A percentile compares a stretch with the other conserved stretches of the same genome.
Evolutionary conservation across 2,113 vertebrate genomes (phyloP).

Genomic region (Nothobranchius furzeri): DNA sequence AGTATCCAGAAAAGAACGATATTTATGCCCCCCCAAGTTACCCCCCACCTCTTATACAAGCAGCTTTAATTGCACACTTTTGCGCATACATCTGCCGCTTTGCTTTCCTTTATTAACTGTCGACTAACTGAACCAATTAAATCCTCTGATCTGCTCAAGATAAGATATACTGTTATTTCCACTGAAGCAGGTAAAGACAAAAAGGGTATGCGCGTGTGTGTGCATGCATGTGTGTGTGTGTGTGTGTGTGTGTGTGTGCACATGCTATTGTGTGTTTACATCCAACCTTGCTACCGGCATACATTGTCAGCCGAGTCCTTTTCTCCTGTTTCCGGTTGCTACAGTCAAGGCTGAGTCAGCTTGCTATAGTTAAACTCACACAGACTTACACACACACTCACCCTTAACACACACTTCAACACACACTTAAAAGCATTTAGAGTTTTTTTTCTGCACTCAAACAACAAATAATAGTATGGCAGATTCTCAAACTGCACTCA

Average conservation of each 20-base stretch:
- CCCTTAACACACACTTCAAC: not conserved
- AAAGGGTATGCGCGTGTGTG: not conserved
- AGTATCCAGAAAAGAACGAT: slow-evolving; percentile 71
- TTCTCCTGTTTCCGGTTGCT: slow-evolving; percentile 68
- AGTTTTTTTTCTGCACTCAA: slow-evolving; percentile 1
- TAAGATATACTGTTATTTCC: slow-evolving; percentile 69
- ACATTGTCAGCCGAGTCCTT: slow-evolving; percentile 56
- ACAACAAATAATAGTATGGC: slow-evolving; percentile 1
- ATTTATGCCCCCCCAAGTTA: slow-evolving; percentile 58
- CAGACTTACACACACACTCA: slow-evolving; percentile 16
- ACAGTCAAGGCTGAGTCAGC: slow-evolving; percentile 69
- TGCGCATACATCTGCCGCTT: slow-evolving; percentile 42
- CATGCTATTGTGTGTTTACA: slow-evolving; percentile 31
- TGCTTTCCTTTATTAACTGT: slow-evolving; percentile 43
- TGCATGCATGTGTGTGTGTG: not conserved
- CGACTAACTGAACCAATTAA: slow-evolving; percentile 69
- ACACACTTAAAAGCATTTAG: slow-evolving; percentile 3
- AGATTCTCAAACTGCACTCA: slow-evolving; percentile 2
- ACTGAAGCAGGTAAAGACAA: slow-evolving; percentile 55
- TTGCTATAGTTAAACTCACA: slow-evolving; percentile 30
- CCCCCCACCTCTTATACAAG: slow-evolving; percentile 33
- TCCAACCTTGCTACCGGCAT: slow-evolving; percentile 56
- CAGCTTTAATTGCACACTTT: slow-evolving; percentile 61
- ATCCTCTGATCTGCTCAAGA: slow-evolving; percentile 66
- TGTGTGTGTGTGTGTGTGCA: slow-evolving; percentile 33